Base-by-base conservation (phyloP, 1,140 invertebrate species). In the Branchinecta lindahli region DNA sequence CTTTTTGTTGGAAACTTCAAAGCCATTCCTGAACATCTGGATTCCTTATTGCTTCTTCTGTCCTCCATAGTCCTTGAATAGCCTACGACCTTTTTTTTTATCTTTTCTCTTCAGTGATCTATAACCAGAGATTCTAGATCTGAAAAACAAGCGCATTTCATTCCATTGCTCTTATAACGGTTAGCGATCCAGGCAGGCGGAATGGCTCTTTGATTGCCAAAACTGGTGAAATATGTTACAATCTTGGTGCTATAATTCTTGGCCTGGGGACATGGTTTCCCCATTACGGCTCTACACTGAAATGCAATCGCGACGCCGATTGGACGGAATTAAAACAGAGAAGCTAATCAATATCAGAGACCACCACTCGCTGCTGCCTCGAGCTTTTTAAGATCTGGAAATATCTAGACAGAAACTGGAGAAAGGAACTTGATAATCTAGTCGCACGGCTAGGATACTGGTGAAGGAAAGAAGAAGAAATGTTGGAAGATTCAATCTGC, bases 161-260 rank as follows among this genome's bases (percentile, higher is more conserved):
- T 61, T 61, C 52, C 52, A 61, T 61, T 61, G 12, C 52, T 61
- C 52, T 61, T 20, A 12, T 20, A 61, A 61, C 52, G 18, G 52
- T 61, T 61, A 61, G 52, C 18, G 52, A 61, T 61, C 52, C 52
- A 61, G 18, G 18, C 12, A 61, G 52, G 33, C 12, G 52, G 52
- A 61, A 61, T 61, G 52, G 52, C 12, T 61, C 52, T 61, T 61
- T 61, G 52, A 61, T 61, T 61, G 52, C 52, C 52, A 61, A 61
- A 61, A 61, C 52, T 61, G 52, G 52, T 61, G 52, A 61, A 61
- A 61, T 61, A 61, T 61, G 52, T 61, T 61, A 61, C 52, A 61
- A 61, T 61, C 52, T 61, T 12, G 52, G 52, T 61, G 52, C 52
- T 15, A 61, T 61, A 61, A 61, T 61, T 61, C 52, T 61, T 20